A percentile compares a stretch with the other conserved stretches of the same genome.
phyloP scores from a whole-genome alignment of 2,113 vertebrate species.

The Sylvia atricapilla region DNA sequence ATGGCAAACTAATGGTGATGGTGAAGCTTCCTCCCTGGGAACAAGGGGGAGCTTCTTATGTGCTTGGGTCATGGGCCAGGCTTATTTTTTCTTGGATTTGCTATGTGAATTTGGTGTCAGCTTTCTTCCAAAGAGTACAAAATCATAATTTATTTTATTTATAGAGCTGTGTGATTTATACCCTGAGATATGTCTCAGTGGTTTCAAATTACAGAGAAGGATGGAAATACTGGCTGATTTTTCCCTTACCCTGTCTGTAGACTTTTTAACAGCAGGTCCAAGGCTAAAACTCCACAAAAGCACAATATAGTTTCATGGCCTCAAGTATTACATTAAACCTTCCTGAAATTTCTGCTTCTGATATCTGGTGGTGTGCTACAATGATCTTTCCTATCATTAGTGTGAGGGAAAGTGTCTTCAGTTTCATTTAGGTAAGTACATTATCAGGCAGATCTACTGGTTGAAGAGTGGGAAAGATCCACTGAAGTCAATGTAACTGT shows the following conservation, averaged over 20 bases:
- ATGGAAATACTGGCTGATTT: slow-evolving; percentile 32
- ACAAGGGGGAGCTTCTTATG: background rate
- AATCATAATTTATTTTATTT: slow-evolving; percentile 52
- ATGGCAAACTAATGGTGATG: background rate
- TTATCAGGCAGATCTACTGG: background rate
- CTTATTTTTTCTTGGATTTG: slow-evolving; percentile 15
- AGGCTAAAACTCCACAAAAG: background rate
- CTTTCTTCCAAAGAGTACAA: slow-evolving; percentile 44
- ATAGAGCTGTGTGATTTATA: slow-evolving; percentile 37
- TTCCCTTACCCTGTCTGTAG: background rate
- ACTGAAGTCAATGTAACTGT: background rate
- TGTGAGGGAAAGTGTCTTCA: background rate
- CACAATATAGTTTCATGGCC: background rate
- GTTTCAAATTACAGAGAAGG: slow-evolving; percentile 43
- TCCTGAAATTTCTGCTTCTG: background rate
- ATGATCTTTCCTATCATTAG: background rate
- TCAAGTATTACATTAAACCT: background rate
- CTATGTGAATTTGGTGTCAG: slow-evolving; percentile 22
- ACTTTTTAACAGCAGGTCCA: background rate
- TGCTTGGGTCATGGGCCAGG: background rate
- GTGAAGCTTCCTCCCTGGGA: background rate
- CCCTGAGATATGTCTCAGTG: slow-evolving; percentile 9
- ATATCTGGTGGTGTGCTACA: background rate
- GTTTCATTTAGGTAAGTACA: background rate
- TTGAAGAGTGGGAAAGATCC: background rate